phyloP scores from a whole-genome alignment of 2,113 vertebrate species.

The Dipodomys merriami region DNA sequence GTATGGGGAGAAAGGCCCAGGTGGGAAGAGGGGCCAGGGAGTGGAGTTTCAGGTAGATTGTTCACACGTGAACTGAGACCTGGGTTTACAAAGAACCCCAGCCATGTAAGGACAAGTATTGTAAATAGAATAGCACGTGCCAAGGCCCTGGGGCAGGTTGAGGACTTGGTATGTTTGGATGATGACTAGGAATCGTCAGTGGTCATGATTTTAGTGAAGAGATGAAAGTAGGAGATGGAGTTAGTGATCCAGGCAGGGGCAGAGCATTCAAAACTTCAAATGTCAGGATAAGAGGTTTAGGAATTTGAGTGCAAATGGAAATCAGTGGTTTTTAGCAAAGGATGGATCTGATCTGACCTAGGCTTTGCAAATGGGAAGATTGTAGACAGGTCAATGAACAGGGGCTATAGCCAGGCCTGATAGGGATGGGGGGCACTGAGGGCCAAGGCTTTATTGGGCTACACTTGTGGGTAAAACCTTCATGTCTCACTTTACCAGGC shows the following conservation, averaged over 20 bases:
- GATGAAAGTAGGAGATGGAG: background rate
- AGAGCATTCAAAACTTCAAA: background rate
- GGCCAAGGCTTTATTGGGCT: background rate
- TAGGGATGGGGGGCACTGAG: background rate
- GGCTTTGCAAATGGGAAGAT: background rate
- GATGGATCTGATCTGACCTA: background rate
- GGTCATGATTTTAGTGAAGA: background rate
- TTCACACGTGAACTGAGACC: background rate
- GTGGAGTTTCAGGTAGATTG: background rate
- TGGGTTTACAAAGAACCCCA: background rate
- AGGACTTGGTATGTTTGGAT: background rate
- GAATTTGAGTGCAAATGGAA: background rate
- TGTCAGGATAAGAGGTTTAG: background rate
- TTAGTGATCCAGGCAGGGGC: background rate
- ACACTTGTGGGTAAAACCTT: background rate
- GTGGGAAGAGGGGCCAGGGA: background rate
- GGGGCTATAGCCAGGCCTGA: background rate
- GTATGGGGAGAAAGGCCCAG: background rate
- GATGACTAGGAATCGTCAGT: background rate
- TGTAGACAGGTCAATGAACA: background rate
- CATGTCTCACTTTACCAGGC: no score
- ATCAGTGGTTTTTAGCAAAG: slow-evolving; percentile 15
- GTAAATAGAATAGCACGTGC: background rate
- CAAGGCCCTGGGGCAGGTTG: background rate
- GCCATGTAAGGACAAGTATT: background rate